Conservation (phyloP, 2,113 vertebrate genomes). For the Tragelaphus strepsiceros region DNA sequence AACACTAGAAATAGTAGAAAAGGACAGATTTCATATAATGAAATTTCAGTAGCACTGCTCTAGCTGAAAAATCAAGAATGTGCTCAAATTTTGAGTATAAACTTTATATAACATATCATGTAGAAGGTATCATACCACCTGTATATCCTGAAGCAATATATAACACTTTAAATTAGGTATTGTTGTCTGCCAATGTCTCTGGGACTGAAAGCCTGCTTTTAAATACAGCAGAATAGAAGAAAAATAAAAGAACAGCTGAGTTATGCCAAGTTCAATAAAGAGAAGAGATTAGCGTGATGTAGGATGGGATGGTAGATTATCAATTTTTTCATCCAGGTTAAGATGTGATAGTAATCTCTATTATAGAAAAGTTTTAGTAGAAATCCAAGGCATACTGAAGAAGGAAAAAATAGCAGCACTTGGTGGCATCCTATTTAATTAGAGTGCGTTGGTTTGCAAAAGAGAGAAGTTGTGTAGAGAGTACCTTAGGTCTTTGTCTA, state of each 20-base stretch:
- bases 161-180: neutral
- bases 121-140: neutral
- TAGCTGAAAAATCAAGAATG: neutral
- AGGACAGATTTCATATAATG: neutral
- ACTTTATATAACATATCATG: neutral
- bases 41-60: neutral
- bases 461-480: accelerated
- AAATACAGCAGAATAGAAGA: neutral
- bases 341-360: neutral
- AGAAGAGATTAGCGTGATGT: neutral
- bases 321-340: neutral
- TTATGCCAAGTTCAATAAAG: neutral
- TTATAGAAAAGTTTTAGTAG: neutral
- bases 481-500: neutral
- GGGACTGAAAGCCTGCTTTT: neutral
- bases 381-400: neutral
- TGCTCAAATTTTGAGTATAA: neutral
- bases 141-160: neutral
- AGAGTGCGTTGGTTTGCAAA: neutral
- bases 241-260: neutral
- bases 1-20: neutral
- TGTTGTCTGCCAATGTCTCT: neutral
- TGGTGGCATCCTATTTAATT: neutral
- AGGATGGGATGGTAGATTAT: neutral
- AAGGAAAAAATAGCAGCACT: neutral